phyloP scores from a whole-genome alignment of 1,140 invertebrate species.

The Ctenoplectra terminalis region DNA sequence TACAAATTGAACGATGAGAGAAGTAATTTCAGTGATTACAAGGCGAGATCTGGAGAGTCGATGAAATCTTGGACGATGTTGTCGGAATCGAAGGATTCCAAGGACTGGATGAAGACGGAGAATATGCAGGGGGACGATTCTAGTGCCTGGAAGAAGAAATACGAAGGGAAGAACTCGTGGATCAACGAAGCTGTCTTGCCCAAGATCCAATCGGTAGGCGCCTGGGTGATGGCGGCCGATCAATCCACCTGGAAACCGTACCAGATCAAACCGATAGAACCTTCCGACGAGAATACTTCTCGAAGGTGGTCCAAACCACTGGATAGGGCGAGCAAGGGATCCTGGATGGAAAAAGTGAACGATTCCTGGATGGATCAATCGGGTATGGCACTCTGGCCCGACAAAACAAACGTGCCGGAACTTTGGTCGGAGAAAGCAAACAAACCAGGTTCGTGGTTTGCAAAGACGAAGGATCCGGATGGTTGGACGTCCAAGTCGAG shows the following conservation, averaged over 20 bases:
- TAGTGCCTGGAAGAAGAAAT: conserved; percentile 9
- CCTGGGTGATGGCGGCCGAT: conserved; percentile 65
- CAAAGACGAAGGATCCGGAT: background rate
- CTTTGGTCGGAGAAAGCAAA: conserved; percentile 9
- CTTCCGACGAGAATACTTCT: background rate
- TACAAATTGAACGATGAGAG: conserved; percentile 33
- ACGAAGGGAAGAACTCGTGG: conserved; percentile 25
- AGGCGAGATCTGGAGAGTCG: background rate
- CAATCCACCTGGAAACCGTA: conserved; percentile 66
- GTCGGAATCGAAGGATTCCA: background rate
- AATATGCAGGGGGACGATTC: background rate
- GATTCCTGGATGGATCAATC: conserved; percentile 5
- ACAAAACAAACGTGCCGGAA: background rate
- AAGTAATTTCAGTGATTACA: conserved; percentile 28
- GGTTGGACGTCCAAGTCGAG: background rate
- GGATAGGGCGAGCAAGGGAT: conserved; percentile 52
- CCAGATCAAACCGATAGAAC: conserved; percentile 40
- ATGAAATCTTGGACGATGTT: conserved; percentile 23
- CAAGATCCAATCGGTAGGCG: conserved; percentile 65
- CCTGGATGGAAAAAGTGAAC: conserved; percentile 23
- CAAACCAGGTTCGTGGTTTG: conserved; percentile 27
- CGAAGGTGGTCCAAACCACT: conserved; percentile 25
- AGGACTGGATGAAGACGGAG: conserved; percentile 30
- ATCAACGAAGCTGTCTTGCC: conserved; percentile 31
- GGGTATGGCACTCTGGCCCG: background rate